Conservation (phyloP, 2,797 vertebrate genomes). For the Alosa sapidissima region DNA sequence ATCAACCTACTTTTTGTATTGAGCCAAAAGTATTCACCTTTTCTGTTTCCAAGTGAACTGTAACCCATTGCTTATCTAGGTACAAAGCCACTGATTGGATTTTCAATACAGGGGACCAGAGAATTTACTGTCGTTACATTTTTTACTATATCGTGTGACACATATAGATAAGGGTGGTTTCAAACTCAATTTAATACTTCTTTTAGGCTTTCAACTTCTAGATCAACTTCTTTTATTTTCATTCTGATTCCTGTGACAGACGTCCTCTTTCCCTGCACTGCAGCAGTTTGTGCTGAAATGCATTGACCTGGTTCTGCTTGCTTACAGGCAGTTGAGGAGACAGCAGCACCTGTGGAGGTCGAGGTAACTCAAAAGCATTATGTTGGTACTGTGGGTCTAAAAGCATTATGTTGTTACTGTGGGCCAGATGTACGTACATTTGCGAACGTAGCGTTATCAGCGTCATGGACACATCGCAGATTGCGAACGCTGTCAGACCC, state of each 20-base stretch:
- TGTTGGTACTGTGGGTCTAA: background rate
- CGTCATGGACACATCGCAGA: too few relatives aligned
- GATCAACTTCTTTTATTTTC: background rate
- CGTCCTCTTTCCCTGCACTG: background rate
- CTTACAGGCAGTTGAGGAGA: conserved; percentile 60
- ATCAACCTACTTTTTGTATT: background rate
- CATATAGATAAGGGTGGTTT: background rate
- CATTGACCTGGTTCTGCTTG: conserved; percentile 46
- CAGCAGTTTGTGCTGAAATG: background rate
- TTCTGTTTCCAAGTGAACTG: background rate
- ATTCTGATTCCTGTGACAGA: background rate
- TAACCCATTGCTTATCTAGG: background rate
- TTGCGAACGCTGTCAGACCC: too few relatives aligned
- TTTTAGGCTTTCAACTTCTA: background rate
- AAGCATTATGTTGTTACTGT: too few relatives aligned
- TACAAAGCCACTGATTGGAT: background rate
- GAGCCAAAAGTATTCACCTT: background rate
- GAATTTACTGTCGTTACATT: background rate
- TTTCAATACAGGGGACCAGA: background rate
- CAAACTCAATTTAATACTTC: background rate
- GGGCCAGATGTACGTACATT: too few relatives aligned
- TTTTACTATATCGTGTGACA: background rate
- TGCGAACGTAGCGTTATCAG: too few relatives aligned
- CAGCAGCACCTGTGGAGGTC: conserved; percentile 54
- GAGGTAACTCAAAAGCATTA: conserved; percentile 61